Conservation (phyloP, 2,113 vertebrate genomes). For the Callipepla squamata region DNA sequence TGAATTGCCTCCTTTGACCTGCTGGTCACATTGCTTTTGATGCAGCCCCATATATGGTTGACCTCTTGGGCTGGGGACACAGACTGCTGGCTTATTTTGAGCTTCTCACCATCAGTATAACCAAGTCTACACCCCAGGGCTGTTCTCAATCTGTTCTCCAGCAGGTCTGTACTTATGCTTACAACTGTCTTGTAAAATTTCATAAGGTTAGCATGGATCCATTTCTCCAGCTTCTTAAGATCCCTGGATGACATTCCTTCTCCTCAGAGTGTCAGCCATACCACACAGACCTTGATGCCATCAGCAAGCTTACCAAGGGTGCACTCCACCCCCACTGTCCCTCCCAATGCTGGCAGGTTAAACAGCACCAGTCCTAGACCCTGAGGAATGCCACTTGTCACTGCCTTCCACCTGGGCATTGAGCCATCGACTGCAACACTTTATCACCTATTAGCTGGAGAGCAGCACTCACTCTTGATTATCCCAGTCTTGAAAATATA, state of each 20-base stretch:
- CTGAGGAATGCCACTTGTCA: background rate
- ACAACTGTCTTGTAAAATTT: background rate
- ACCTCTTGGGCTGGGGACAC: background rate
- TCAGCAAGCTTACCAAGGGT: background rate
- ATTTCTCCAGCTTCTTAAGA: background rate
- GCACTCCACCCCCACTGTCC: background rate
- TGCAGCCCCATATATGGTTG: background rate
- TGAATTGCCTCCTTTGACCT: background rate
- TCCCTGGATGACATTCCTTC: background rate
- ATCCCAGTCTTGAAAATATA: conserved; percentile 34
- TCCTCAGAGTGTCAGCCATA: background rate
- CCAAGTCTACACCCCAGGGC: background rate
- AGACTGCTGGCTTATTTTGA: background rate
- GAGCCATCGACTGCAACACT: background rate
- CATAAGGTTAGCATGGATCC: background rate
- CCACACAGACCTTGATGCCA: background rate
- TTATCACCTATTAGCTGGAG: too few species aligned
- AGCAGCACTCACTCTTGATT: background rate
- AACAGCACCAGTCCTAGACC: background rate
- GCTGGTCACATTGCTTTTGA: background rate
- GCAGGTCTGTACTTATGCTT: background rate
- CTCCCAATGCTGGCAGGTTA: background rate
- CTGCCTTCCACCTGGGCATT: background rate
- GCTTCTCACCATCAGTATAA: background rate
- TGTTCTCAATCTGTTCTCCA: background rate